Conservation (phyloP, 2,797 vertebrate species). For the Margarornis squamiger region DNA sequence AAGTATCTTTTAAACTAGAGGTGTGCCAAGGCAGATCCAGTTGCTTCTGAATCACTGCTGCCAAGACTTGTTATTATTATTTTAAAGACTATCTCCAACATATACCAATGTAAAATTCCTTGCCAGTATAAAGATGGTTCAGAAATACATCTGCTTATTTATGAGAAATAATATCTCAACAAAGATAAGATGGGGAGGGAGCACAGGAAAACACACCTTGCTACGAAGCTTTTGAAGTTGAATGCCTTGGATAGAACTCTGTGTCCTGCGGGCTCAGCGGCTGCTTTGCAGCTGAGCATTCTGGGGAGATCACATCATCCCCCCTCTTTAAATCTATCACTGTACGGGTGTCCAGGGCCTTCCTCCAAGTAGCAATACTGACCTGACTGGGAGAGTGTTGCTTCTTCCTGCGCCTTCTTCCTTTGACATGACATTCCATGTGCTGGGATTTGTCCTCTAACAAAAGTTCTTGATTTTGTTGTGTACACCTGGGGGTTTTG, state of each 20-base stretch:
- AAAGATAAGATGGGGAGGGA: neutral
- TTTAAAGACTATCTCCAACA: slow-evolving; percentile 10
- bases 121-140: neutral
- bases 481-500: neutral
- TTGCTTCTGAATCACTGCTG: slow-evolving; percentile 7
- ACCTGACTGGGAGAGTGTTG: neutral
- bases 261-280: neutral
- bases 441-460: neutral
- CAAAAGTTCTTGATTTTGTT: neutral
- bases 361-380: neutral
- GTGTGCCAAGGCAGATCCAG: slow-evolving; percentile 26
- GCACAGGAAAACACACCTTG: neutral
- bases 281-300: neutral
- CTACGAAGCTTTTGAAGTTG: neutral
- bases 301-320: neutral
- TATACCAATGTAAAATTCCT: neutral
- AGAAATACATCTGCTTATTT: neutral
- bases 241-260: neutral
- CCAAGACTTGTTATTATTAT: slow-evolving; percentile 19
- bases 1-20: slow-evolving; percentile 34
- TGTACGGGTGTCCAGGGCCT: neutral
- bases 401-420: neutral
- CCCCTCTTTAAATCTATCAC: neutral
- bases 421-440: neutral
- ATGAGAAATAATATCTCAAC: neutral